Evolutionary conservation across 2,113 vertebrate genomes (phyloP).

Genomic region (Pseudopipra pipra): DNA sequence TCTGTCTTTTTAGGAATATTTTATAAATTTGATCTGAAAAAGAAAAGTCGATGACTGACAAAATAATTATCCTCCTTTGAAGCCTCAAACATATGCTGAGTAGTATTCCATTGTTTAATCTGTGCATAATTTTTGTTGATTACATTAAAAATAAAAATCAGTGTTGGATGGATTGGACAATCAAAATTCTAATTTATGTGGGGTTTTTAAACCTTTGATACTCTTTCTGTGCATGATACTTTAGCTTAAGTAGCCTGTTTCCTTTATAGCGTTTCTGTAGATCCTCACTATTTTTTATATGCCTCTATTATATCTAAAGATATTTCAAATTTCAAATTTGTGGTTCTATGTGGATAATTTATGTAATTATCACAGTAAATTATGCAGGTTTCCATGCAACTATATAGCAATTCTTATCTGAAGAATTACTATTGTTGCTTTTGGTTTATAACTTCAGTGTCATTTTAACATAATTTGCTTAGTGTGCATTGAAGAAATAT

Average conservation of each 20-base stretch:
- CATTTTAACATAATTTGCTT: not conserved
- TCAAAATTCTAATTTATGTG: conserved; percentile 47
- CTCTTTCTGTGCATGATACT: not conserved
- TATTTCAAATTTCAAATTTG: not conserved
- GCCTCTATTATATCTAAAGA: not conserved
- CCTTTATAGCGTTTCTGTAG: not conserved
- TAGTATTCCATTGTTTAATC: conserved; percentile 56
- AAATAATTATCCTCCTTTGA: conserved; percentile 1
- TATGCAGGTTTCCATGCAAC: not conserved
- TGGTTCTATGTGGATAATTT: not conserved
- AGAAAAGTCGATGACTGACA: conserved; percentile 35
- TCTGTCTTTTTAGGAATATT: conserved; percentile 43
- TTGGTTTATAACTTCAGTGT: not conserved
- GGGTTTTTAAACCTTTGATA: conserved; percentile 26
- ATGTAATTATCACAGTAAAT: conserved; percentile 11
- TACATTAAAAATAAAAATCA: conserved; percentile 71
- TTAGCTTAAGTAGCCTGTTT: conserved; percentile 4
- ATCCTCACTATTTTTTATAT: not conserved
- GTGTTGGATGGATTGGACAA: conserved; percentile 45
- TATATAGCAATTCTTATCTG: conserved; percentile 5
- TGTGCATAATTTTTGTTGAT: conserved; percentile 64
- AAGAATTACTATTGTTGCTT: conserved; percentile 26
- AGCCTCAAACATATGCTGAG: conserved; percentile 21
- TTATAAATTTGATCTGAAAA: conserved; percentile 40
- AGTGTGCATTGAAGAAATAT: not conserved